These are phyloP conservation scores for Aphelocoma californica DNA, from an alignment of 2,797 vertebrate species.

Conservation along the genomic window DNA sequence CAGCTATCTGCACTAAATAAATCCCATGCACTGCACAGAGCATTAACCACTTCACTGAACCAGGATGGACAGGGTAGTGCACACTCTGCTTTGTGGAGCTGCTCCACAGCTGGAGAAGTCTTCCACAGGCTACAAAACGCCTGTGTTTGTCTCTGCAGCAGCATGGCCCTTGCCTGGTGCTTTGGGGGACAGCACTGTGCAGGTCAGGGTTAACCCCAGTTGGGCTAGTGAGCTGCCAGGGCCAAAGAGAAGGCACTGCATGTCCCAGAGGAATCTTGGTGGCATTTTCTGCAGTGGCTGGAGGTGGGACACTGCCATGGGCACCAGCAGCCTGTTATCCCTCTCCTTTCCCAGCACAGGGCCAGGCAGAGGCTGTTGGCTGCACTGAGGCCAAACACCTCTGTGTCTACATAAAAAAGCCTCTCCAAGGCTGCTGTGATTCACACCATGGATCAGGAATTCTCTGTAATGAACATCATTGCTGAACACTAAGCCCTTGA, in stretches of 20 bases:
- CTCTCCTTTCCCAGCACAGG: neutral
- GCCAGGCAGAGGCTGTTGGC: neutral
- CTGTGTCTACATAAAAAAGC: rapidly evolving
- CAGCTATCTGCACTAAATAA: constrained; percentile 45
- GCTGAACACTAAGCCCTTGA: neutral
- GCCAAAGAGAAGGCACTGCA: neutral
- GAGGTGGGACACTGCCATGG: neutral
- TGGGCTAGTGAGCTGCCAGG: rapidly evolving
- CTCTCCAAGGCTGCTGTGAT: neutral
- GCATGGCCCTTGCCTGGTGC: rapidly evolving
- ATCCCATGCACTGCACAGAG: constrained; percentile 3
- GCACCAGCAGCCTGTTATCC: rapidly evolving
- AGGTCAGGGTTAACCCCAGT: neutral
- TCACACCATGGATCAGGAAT: neutral
- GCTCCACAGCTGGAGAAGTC: neutral
- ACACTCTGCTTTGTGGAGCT: neutral
- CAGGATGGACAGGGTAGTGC: neutral
- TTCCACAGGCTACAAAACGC: neutral
- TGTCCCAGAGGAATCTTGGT: neutral
- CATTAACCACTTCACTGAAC: constrained; percentile 16
- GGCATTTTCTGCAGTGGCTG: neutral
- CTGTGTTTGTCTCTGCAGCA: neutral
- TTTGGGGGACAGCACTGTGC: neutral
- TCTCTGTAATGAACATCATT: neutral
- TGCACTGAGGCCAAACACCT: neutral